A percentile compares a stretch with the other conserved stretches of the same genome.
phyloP scores from a whole-genome alignment of 2,113 vertebrate genomes.

The Zosterops hypoxanthus region DNA sequence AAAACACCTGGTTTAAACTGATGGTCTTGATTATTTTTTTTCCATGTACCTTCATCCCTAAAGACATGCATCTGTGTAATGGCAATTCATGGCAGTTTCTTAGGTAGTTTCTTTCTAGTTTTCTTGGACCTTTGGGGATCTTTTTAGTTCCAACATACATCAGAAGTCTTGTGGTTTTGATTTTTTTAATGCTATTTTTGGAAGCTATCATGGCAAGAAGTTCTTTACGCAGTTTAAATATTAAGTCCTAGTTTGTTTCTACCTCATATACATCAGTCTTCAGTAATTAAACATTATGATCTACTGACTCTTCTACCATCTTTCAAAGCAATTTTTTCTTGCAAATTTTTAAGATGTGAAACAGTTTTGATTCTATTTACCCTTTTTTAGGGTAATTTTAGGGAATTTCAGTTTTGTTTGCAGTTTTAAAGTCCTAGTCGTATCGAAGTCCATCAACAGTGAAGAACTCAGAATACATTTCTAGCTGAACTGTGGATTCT shows the following conservation, averaged over 20 bases:
- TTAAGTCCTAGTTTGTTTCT: not conserved
- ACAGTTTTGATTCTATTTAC: not conserved
- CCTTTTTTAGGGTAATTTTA: not conserved
- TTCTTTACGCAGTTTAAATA: not conserved
- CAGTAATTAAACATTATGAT: not conserved
- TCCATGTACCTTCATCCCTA: not conserved
- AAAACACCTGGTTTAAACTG: not conserved
- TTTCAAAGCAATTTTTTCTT: not conserved
- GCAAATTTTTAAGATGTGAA: not conserved
- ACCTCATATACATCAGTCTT: not conserved
- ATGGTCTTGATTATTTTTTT: not conserved
- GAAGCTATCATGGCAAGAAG: not conserved
- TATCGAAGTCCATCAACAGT: not conserved
- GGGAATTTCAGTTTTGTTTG: not conserved
- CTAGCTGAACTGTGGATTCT: not conserved
- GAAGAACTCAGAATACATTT: not conserved
- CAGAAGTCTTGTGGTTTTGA: not conserved
- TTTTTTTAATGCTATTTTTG: not conserved
- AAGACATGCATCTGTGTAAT: not conserved
- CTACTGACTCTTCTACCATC: not conserved
- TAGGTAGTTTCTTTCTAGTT: not conserved
- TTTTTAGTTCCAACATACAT: not conserved
- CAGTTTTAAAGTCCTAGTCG: not conserved
- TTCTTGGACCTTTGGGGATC: accelerated
- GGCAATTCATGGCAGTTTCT: not conserved